These are phyloP conservation scores for Nyleta sp. DNA, from an alignment of 2,888 invertebrate species.

Conservation along the genomic window DNA sequence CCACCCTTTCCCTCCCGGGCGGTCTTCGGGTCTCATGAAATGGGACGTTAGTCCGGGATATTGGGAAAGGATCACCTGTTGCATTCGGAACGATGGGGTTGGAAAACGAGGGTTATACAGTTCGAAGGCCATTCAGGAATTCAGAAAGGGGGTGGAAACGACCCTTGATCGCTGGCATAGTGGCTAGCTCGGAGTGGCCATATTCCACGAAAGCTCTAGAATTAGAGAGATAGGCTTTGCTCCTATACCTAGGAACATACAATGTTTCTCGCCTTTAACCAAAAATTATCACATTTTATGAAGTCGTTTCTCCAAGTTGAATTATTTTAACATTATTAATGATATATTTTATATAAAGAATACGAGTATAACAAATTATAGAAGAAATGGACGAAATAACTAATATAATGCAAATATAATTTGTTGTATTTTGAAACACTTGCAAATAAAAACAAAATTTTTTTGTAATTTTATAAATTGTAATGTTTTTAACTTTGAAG, in stretches of 20 bases:
- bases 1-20: too few species aligned
- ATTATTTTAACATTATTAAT: not conserved
- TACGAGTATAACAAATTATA: too few species aligned
- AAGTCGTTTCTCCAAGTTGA: not conserved
- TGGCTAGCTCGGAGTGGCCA: constrained; percentile 68
- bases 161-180: constrained; percentile 75
- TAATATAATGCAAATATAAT: too few species aligned
- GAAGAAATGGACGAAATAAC: too few species aligned
- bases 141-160: constrained; percentile 74
- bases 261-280: constrained; percentile 16
- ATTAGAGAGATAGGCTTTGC: constrained; percentile 59
- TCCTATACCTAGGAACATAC: constrained; percentile 23
- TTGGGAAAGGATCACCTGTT: constrained; percentile 82
- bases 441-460: too few species aligned
- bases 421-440: too few species aligned
- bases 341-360: too few species aligned
- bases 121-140: constrained; percentile 81
- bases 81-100: constrained; percentile 80
- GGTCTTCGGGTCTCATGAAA: too few species aligned
- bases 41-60: constrained; percentile 75
- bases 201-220: constrained; percentile 59
- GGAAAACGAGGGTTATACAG: constrained; percentile 76
- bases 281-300: constrained; percentile 3
- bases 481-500: too few species aligned
- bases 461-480: too few species aligned